phyloP scores from a whole-genome alignment of 1,140 invertebrate genomes.

The Schlechtendalia chinensis region DNA sequence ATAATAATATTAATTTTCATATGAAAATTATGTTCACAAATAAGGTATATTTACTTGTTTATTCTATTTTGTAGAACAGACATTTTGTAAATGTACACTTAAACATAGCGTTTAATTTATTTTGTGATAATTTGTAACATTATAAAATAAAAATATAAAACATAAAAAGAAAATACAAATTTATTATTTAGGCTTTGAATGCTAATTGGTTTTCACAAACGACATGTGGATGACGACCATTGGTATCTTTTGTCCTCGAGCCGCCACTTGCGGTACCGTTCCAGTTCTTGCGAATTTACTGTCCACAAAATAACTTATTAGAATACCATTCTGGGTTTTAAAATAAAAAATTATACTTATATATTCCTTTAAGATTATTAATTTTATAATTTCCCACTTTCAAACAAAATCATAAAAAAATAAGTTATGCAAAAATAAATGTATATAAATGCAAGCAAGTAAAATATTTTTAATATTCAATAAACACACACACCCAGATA shows the following conservation, averaged over 20 bases:
- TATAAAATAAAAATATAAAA: too few species aligned
- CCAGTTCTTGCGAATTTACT: conserved; percentile 69
- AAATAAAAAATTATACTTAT: too few species aligned
- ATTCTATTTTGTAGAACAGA: neutral
- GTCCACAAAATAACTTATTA: too few species aligned
- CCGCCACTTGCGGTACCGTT: conserved; percentile 70
- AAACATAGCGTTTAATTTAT: neutral
- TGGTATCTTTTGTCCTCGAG: conserved; percentile 77
- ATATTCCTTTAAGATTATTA: too few species aligned
- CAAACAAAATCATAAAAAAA: too few species aligned
- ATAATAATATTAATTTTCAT: neutral
- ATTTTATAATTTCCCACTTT: too few species aligned
- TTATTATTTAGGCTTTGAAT: conserved; percentile 54
- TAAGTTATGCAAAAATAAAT: too few species aligned
- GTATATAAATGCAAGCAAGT: too few species aligned
- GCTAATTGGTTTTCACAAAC: conserved; percentile 83
- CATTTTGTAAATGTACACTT: neutral
- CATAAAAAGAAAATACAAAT: neutral
- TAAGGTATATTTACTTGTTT: neutral
- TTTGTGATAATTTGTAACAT: too few species aligned
- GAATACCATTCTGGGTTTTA: too few species aligned
- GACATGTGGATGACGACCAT: conserved; percentile 87
- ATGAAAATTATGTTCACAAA: neutral
- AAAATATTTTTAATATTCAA: too few species aligned
- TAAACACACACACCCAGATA: too few species aligned